phyloP scores from a whole-genome alignment of 2,797 vertebrate genomes.

The Melanotaenia trifasciata region DNA sequence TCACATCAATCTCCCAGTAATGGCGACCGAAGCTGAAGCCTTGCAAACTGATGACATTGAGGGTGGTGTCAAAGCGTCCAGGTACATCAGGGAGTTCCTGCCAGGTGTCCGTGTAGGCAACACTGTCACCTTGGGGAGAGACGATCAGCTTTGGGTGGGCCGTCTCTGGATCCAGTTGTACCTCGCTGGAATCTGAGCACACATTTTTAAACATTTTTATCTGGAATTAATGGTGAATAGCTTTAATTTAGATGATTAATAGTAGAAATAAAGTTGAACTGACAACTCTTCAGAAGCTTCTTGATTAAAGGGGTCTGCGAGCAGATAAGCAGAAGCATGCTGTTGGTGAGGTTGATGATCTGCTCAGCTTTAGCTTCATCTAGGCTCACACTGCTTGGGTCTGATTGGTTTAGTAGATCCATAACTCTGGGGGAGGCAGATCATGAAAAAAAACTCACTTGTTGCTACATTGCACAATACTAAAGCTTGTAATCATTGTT shows the following conservation, averaged over 20 bases:
- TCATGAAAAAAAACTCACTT: constrained; percentile 16
- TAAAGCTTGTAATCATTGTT: neutral
- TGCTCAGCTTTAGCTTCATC: constrained; percentile 84
- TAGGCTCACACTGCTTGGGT: constrained; percentile 78
- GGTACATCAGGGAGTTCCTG: constrained; percentile 79
- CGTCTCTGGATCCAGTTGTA: constrained; percentile 79
- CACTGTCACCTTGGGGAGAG: constrained; percentile 76
- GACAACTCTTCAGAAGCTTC: constrained; percentile 82
- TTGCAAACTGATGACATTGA: constrained; percentile 82
- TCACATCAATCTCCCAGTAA: constrained; percentile 86
- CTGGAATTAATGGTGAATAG: neutral
- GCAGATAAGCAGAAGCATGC: constrained; percentile 78
- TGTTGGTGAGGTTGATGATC: constrained; percentile 79
- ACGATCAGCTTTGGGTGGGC: constrained; percentile 85
- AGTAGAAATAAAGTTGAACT: constrained; percentile 47
- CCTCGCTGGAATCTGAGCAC: constrained; percentile 78
- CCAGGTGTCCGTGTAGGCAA: constrained; percentile 80
- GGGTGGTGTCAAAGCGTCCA: constrained; percentile 83
- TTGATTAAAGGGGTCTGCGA: constrained; percentile 83
- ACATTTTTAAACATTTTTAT: constrained; percentile 13
- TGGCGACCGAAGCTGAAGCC: constrained; percentile 78
- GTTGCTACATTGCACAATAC: neutral
- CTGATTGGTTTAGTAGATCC: constrained; percentile 74
- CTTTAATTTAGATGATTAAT: neutral
- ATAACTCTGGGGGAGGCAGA: constrained; percentile 69